Evolutionary conservation across 2,888 invertebrate genomes (phyloP).

Genomic region (Tipula confusa): DNA sequence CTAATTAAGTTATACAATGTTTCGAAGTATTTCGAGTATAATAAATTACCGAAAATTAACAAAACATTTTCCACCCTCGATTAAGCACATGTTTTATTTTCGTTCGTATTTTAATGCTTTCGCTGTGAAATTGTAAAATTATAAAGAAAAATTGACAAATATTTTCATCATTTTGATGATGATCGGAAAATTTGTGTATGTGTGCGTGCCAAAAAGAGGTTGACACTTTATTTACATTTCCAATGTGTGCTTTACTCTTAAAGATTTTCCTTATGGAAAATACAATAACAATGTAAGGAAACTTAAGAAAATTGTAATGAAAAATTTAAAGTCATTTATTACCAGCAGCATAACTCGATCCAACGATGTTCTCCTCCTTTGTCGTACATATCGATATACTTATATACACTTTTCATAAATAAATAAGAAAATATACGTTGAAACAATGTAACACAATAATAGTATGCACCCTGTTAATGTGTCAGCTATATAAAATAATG

Average conservation of each 20-base stretch:
- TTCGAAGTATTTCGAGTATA: background rate
- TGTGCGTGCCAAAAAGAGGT: background rate
- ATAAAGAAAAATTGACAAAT: background rate
- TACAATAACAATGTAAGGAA: background rate
- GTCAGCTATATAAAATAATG: constrained; percentile 20
- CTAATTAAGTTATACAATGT: constrained; percentile 14
- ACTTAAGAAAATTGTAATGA: background rate
- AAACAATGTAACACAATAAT: background rate
- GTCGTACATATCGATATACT: too few relatives aligned
- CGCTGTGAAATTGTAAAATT: background rate
- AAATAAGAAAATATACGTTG: background rate
- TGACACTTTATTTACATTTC: background rate
- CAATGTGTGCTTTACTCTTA: background rate
- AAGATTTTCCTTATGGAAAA: background rate
- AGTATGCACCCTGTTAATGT: constrained; percentile 20
- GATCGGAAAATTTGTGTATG: background rate
- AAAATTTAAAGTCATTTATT: constrained; percentile 25
- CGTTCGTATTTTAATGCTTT: too few relatives aligned
- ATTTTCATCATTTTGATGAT: background rate
- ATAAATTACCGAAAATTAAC: constrained; percentile 16
- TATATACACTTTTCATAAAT: background rate
- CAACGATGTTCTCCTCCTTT: background rate
- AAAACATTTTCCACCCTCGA: constrained; percentile 20
- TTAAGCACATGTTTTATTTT: background rate
- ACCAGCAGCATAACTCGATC: background rate